Evolutionary conservation across 2,797 vertebrate genomes (phyloP).

Genomic region (Setipinna tenuifilis): DNA sequence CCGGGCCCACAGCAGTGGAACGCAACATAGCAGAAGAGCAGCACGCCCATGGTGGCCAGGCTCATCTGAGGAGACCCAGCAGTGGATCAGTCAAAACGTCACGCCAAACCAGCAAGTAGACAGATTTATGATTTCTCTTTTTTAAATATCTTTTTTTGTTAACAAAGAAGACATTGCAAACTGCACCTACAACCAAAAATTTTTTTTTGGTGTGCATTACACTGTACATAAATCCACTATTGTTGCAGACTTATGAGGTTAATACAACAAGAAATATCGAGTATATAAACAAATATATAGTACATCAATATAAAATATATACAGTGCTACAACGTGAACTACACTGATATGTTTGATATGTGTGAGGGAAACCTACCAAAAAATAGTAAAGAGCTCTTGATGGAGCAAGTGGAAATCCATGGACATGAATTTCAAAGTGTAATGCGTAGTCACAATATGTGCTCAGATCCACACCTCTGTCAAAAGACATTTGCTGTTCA

Average conservation of each 20-base stretch:
- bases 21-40: background rate
- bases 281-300: too few species aligned
- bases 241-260: too few species aligned
- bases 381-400: background rate
- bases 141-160: background rate
- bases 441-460: constrained; percentile 34
- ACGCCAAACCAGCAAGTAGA: background rate
- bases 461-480: constrained; percentile 21
- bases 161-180: too few species aligned
- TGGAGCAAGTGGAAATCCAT: constrained; percentile 27
- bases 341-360: background rate
- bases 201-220: too few species aligned
- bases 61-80: background rate
- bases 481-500: background rate
- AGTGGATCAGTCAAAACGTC: background rate
- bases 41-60: background rate
- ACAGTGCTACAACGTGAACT: background rate
- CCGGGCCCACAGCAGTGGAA: constrained; percentile 17
- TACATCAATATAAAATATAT: too few species aligned
- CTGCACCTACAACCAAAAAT: too few species aligned
- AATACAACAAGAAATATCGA: too few species aligned
- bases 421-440: constrained; percentile 28
- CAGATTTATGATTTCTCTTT: background rate
- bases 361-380: background rate
- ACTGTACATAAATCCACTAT: too few species aligned